Evolutionary conservation across 1,140 invertebrate species (phyloP).

Genomic region (Diorhabda elongata): DNA sequence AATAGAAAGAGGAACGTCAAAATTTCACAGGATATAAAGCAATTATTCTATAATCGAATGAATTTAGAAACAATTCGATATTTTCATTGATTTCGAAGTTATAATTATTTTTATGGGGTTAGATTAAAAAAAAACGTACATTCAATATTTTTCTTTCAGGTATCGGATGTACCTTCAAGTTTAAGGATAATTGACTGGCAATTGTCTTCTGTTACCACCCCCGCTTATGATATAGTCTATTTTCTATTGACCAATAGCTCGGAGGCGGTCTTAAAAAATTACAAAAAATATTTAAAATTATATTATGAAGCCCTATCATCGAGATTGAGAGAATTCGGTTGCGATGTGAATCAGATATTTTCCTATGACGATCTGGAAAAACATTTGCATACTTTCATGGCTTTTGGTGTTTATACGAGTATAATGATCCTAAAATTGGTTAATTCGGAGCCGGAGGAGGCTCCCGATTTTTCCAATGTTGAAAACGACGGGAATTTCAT

Average conservation of each 20-base stretch:
- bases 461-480: conserved; percentile 9
- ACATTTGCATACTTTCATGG: background rate
- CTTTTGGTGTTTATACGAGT: conserved; percentile 41
- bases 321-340: background rate
- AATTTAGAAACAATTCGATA: no score
- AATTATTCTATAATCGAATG: no score
- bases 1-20: no score
- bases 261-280: conserved; percentile 2
- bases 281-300: conserved; percentile 8
- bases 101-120: no score
- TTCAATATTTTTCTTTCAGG: background rate
- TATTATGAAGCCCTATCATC: conserved; percentile 3
- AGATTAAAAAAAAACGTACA: no score
- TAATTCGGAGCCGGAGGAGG: conserved; percentile 19
- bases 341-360: conserved; percentile 10
- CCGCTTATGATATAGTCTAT: background rate
- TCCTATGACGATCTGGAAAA: background rate
- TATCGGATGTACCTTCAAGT: background rate
- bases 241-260: conserved; percentile 7
- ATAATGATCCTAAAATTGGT: conserved; percentile 41
- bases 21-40: no score
- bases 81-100: no score
- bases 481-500: background rate
- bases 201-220: conserved; percentile 1
- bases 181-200: conserved; percentile 11